Base-by-base conservation (phyloP, 2,113 vertebrate species). In the Quiscalus mexicanus region DNA sequence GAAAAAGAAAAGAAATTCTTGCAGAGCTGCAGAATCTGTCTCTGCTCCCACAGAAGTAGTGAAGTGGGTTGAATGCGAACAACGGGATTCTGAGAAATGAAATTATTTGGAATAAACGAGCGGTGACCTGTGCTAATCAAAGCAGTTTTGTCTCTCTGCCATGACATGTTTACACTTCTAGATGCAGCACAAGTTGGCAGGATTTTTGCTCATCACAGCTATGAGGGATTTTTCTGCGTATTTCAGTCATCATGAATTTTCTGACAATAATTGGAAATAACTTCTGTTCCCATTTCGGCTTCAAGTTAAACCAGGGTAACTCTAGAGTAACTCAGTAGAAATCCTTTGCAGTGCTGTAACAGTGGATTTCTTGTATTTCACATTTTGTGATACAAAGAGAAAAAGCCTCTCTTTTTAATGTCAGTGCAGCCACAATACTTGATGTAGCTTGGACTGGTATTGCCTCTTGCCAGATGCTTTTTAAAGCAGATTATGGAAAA, bases 241-340 rank as follows among this genome's bases (percentile, higher is more conserved):
- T 67, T 84, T 87, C 81, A 44, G 2, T 74, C 70, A 60, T 59
- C 17, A 11, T 39, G n/a, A 70, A 16, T 84, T 71, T 94, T 68
- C 33, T 81, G 56, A 55, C 70, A 87, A 56, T 77, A 94, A 84
- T 24, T 84, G 65, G 75, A 78, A 88, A 35, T 65, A 87, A 22
- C 39, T 91, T 91, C 69, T 95, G 41, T 78, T 92, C 35, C 47
- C 4, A 9, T 84, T 75, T 63, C 47, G 87, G 44, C 62, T 52
- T 85, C 44, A 55, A 50, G 82, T 62, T 70, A 84, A 87, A 60
- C 7, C 12, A 14, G 25, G 11, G 33, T 78, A 56, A 52, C n/a
- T 60, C 64, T 23, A 28, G 27, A 71, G 31, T 19, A 73, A 64
- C n/a, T 69, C 47, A 0, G 0, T 0, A 13, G 15, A 83, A 88